Evolutionary conservation across 2,888 invertebrate species (phyloP), one percentile per base, ranked within the genome.

Genomic region (Lithophane semibrunnea): DNA sequence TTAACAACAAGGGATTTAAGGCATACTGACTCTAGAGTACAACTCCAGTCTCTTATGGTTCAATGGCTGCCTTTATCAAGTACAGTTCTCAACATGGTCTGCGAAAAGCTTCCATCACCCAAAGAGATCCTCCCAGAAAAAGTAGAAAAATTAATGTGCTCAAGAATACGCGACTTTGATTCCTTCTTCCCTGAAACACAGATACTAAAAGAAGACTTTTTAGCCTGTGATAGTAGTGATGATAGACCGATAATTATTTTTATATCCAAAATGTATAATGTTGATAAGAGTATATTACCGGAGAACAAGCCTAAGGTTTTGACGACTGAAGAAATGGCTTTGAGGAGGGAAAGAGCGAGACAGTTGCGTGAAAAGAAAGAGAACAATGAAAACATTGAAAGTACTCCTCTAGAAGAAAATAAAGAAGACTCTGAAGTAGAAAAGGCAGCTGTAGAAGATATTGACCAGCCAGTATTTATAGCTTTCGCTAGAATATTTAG

Each of bases 401-500:
- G 88, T 29, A 73, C 75, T 49, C 83, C 89, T 78, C 81, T 90
- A 81, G 87, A 90, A 69, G 92, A 91, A 64, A 82, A 88, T 42
- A 87, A 85, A 29, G 93, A 94, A 60, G 90, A 89, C 21, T 85
- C 90, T 21, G 93, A 83, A 72, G 80, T 83, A 73, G 93, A 94
- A 84, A 93, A 95, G 61, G 90, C 91, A 80, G 86, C 75, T 78
- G 92, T 92, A 74, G 90, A 91, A 75, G 94, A 95, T 44, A 12
- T 56, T 56, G 97, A 98, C 68, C 96, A 97, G 70, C 97, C 98
- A 80, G 97, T 97, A 63, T 98, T 99, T 91, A 97, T 99, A 84
- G 99, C 99, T 0, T 99, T 99, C 96, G 99, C 99, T 29, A 97
- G 99, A 90, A 97, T 99, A 56, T 99, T 99, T 93, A 99, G 99